Evolutionary conservation across 2,888 invertebrate genomes (phyloP).

Genomic region (Ophioninae sp.): DNA sequence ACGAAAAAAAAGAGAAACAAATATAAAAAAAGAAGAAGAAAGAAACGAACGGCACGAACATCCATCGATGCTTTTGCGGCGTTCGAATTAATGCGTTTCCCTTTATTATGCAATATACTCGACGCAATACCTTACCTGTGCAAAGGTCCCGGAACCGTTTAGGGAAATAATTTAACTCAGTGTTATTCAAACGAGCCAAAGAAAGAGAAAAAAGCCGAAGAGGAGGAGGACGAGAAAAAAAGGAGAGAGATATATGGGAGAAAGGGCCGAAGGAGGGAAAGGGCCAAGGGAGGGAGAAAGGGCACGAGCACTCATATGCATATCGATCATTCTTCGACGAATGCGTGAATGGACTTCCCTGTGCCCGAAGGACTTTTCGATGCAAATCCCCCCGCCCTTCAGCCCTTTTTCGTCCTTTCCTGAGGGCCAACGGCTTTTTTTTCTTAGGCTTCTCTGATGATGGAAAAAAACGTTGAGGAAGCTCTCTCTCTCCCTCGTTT

Average conservation of each 20-base stretch:
- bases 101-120: constrained; percentile 79
- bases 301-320: constrained; percentile 72
- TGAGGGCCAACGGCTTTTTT: constrained; percentile 63
- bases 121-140: constrained; percentile 72
- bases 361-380: constrained; percentile 56
- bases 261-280: constrained; percentile 23
- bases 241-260: constrained; percentile 18
- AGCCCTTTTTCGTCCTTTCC: constrained; percentile 46
- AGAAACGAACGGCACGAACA: constrained; percentile 20
- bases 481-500: constrained; percentile 22
- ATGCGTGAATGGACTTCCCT: constrained; percentile 66
- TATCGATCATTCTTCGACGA: constrained; percentile 79
- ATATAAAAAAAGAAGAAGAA: constrained; percentile 2
- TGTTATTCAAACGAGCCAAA: constrained; percentile 80
- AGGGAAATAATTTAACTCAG: constrained; percentile 80
- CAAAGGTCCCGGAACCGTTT: constrained; percentile 76
- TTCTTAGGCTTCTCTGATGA: constrained; percentile 6
- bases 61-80: constrained; percentile 26
- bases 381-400: constrained; percentile 43
- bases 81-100: constrained; percentile 70
- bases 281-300: constrained; percentile 2
- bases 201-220: constrained; percentile 46
- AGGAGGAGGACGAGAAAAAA: constrained; percentile 31
- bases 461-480: constrained; percentile 52
- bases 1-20: constrained; percentile 25